These are phyloP conservation scores for Chalcosyrphus nemorum DNA, from an alignment of 2,888 invertebrate species.

Conservation along the genomic window DNA sequence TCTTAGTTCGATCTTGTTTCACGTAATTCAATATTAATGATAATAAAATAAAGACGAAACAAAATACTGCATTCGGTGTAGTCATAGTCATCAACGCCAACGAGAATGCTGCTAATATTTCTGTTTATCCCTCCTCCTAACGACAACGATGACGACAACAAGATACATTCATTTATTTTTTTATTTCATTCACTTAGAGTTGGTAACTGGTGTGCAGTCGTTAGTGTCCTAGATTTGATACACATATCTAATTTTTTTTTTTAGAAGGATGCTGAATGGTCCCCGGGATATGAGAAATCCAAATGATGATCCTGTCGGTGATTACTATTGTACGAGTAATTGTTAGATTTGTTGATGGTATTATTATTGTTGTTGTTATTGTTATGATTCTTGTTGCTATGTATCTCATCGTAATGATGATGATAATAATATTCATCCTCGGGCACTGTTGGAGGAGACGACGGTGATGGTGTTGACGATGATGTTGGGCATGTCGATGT, in stretches of 20 bases:
- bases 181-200: neutral
- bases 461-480: conserved; percentile 27
- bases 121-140: neutral
- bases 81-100: neutral
- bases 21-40: conserved; percentile 29
- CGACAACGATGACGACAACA: neutral
- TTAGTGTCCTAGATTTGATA: neutral
- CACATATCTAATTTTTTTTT: neutral
- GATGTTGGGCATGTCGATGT: conserved; percentile 55
- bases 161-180: conserved; percentile 2
- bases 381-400: conserved; percentile 22
- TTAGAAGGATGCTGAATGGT: conserved; percentile 43
- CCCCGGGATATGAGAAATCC: conserved; percentile 22
- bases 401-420: conserved; percentile 19
- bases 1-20: neutral
- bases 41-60: conserved; percentile 1
- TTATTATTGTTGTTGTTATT: conserved; percentile 39
- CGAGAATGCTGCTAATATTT: neutral
- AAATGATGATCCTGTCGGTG: conserved; percentile 57
- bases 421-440: conserved; percentile 41
- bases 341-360: conserved; percentile 63
- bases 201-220: conserved; percentile 5
- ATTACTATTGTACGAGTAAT: conserved; percentile 66
- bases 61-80: neutral
- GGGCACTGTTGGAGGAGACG: conserved; percentile 5